phyloP scores from a whole-genome alignment of 2,888 invertebrate genomes.

The Himalopsyche anomala region DNA sequence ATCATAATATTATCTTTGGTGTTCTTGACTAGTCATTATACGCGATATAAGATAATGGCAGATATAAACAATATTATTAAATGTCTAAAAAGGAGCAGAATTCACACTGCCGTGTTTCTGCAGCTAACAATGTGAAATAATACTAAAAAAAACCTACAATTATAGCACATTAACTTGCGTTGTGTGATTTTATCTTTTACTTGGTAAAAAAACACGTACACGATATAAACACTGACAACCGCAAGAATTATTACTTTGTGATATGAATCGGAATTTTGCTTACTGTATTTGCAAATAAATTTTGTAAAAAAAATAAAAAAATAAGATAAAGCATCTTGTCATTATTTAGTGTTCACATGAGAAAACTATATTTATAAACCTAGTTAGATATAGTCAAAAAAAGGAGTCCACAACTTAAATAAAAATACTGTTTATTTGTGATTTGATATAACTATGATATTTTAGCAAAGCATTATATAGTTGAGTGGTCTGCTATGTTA shows the following conservation, averaged over 20 bases:
- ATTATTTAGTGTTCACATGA: too few species aligned
- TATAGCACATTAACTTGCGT: conserved; percentile 8
- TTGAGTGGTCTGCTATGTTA: too few species aligned
- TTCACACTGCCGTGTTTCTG: not conserved
- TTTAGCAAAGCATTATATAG: too few species aligned
- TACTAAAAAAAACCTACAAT: conserved; percentile 1
- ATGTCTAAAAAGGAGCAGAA: not conserved
- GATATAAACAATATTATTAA: not conserved
- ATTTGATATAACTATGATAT: too few species aligned
- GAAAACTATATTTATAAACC: too few species aligned
- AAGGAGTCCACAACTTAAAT: too few species aligned
- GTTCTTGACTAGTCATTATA: not conserved
- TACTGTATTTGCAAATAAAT: not conserved
- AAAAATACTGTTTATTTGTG: too few species aligned
- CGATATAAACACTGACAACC: conserved; percentile 23
- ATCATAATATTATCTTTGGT: not conserved
- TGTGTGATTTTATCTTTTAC: conserved; percentile 3
- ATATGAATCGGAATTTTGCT: conserved; percentile 4
- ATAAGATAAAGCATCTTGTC: too few species aligned
- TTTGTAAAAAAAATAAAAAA: not conserved
- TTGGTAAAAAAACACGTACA: conserved; percentile 6
- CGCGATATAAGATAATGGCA: not conserved
- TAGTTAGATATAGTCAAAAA: too few species aligned
- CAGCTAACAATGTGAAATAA: conserved; percentile 14
- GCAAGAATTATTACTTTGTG: not conserved